Evolutionary conservation across 1,140 invertebrate species (phyloP), one percentile per base, ranked within the genome.

Genomic region (Gryon sp.): DNA sequence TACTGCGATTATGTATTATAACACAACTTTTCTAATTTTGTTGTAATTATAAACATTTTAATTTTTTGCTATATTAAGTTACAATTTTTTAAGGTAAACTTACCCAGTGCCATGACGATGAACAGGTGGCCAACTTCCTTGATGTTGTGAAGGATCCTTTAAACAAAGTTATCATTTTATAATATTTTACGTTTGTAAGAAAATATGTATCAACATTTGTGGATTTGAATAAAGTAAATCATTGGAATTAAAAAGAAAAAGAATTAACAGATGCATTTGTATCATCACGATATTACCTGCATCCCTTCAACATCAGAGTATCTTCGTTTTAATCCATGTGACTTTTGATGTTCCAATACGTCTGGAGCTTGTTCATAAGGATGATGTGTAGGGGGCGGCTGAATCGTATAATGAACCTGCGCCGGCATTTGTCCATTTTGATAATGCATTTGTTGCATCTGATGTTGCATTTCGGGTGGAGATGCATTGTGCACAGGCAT

Each of bases 31-130:
- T 36, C 32, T 11, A 11, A 28, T 28, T 9, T 7, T 28, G 26
- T 28, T 7, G 1, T 28, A 5, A 9, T 32, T 11, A 4, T 22
- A 0, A 11, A 6, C 20, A 20, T 16, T 16, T 40, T 14, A 4
- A n/a, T n/a, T n/a, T n/a, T n/a, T 14, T 16, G 15, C 14, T 40
- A 9, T 7, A 43, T 36, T 20, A 53, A 9, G 12, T 36, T 24
- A 41, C 3, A 5, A 30, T 15, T 19, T 16, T 30, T 12, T 6
- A 24, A 24, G n/a, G 6, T 8, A 8, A 4, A 85, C 87, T 88
- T 80, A 88, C 87, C 87, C 87, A 79, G 84, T 85, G 41, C 86
- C 86, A 52, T 87, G 87, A 38, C 87, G 86, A 57, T 87, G 85
- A 28, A 79, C 65, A 20, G 82, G 82, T 26, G 83, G 72, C 43